A percentile compares a stretch with the other conserved stretches of the same genome.
Evolutionary conservation across 2,113 vertebrate species (phyloP).

Genomic region (Cyprinodon brontotheroides): DNA sequence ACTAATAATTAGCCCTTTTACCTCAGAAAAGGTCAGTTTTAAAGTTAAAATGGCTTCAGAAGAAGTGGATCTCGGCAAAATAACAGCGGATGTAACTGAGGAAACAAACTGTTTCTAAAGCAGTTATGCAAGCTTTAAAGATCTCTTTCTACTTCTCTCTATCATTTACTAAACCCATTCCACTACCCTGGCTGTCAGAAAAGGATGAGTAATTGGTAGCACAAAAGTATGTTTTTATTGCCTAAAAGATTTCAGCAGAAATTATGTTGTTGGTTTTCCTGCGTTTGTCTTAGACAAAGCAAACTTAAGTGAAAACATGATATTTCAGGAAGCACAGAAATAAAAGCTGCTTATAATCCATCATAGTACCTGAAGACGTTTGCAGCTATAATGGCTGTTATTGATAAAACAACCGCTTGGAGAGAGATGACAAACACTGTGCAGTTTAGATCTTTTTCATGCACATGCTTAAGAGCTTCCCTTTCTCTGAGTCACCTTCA

Average conservation of each 20-base stretch:
- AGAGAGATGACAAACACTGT: background rate
- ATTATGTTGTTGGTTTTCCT: background rate
- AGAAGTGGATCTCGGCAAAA: no score
- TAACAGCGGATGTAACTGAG: no score
- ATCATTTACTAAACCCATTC: background rate
- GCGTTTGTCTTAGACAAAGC: background rate
- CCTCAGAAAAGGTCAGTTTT: no score
- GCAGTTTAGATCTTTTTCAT: background rate
- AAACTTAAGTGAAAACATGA: background rate
- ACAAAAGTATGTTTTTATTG: background rate
- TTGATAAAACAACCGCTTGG: background rate
- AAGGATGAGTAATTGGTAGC: background rate
- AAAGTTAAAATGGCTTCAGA: no score
- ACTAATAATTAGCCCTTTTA: no score
- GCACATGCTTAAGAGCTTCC: background rate
- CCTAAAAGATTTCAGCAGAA: background rate
- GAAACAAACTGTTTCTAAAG: no score
- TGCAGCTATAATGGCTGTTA: background rate
- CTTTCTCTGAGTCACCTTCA: background rate
- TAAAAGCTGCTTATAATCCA: background rate
- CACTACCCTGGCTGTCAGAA: background rate
- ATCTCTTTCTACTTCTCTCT: background rate
- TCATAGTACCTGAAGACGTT: background rate
- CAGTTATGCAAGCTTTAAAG: background rate
- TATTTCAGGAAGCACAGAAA: background rate